phyloP scores from a whole-genome alignment of 2,797 vertebrate genomes.

The Zalophus californianus region DNA sequence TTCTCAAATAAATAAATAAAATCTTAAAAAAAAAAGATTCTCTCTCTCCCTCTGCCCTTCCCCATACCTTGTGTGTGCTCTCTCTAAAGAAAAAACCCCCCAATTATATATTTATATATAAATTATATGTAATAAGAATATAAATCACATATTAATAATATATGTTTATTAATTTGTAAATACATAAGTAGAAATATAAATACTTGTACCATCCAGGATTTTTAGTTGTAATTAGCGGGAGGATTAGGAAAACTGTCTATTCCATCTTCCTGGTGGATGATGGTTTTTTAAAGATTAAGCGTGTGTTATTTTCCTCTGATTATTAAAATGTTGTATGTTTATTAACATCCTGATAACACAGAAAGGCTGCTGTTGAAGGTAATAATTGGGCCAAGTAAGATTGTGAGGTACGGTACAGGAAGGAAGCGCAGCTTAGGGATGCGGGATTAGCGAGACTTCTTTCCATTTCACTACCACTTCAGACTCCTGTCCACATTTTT shows the following conservation, averaged over 20 bases:
- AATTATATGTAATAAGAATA: not conserved
- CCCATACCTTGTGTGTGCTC: not conserved
- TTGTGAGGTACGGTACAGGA: fast-evolving
- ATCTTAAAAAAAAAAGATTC: not conserved
- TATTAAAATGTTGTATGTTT: not conserved
- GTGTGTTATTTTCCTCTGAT: conserved; percentile 21
- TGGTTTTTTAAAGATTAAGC: not conserved
- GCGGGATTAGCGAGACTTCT: not conserved
- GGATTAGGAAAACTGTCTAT: not conserved
- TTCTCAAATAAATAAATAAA: not conserved
- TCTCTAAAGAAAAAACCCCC: not conserved
- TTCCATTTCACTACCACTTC: not conserved
- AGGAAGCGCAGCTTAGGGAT: not conserved
- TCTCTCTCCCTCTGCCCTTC: not conserved
- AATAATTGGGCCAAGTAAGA: not conserved
- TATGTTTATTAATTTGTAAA: not conserved
- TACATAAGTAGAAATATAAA: not conserved
- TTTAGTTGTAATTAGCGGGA: not conserved
- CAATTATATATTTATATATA: not conserved
- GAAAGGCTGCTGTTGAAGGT: not conserved
- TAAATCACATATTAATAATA: not conserved
- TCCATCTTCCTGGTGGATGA: not conserved
- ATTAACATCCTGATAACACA: not conserved
- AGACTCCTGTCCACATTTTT: not conserved
- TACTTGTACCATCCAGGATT: not conserved